These are phyloP conservation scores for Caenorhabditis zanzibari DNA, from an alignment of 2,888 invertebrate genomes.

Conservation along the genomic window DNA sequence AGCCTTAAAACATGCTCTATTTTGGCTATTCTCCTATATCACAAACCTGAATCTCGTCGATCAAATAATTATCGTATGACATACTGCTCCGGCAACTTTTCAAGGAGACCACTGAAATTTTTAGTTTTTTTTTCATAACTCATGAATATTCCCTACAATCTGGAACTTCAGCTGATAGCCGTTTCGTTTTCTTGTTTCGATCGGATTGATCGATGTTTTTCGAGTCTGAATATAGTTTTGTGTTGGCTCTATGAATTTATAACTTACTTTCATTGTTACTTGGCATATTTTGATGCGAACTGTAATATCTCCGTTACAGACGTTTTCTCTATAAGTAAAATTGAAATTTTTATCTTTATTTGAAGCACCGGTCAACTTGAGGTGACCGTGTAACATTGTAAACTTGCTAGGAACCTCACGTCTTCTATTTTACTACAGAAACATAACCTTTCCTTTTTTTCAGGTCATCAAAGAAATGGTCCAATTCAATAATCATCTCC, in stretches of 20 bases:
- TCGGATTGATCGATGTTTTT: background rate
- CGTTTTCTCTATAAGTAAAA: background rate
- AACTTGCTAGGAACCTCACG: background rate
- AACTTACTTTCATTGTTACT: constrained; percentile 13
- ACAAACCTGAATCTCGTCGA: constrained; percentile 9
- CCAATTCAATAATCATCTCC: constrained; percentile 66
- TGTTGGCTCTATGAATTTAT: background rate
- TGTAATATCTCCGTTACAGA: too few relatives aligned
- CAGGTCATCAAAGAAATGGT: constrained; percentile 51
- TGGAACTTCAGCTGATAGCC: background rate
- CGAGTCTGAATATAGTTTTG: background rate
- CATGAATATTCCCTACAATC: background rate
- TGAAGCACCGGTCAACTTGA: background rate
- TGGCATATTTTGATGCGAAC: constrained; percentile 2
- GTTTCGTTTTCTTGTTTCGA: background rate
- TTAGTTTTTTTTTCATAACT: too few relatives aligned
- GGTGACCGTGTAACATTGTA: background rate
- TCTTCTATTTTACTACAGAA: background rate
- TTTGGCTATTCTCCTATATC: background rate
- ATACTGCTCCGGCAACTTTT: constrained; percentile 19
- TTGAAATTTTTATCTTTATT: background rate
- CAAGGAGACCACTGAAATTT: constrained; percentile 15
- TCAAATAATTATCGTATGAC: background rate
- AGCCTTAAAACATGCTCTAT: background rate
- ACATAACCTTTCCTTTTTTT: background rate